Evolutionary conservation across 2,888 invertebrate genomes (phyloP).

Genomic region (Spodoptera picta): DNA sequence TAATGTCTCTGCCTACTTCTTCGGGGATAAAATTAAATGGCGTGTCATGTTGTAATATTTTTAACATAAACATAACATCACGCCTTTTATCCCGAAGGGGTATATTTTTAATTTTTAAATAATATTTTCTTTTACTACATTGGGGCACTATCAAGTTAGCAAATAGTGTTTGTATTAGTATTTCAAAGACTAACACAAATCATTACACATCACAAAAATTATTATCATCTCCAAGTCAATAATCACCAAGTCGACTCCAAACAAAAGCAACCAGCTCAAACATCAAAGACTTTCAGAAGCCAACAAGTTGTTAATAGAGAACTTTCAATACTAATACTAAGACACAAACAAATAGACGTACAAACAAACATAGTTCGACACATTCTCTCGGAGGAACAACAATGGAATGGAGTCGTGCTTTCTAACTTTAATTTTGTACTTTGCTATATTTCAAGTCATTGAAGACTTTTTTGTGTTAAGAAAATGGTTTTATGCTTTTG

Average conservation of each 20-base stretch:
- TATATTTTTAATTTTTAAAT: too few species aligned
- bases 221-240: too few species aligned
- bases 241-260: neutral
- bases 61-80: too few species aligned
- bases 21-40: too few species aligned
- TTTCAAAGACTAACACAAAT: too few species aligned
- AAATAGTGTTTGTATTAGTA: too few species aligned
- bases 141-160: too few species aligned
- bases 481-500: conserved; percentile 28
- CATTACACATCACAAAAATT: too few species aligned
- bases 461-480: conserved; percentile 27
- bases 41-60: too few species aligned
- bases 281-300: conserved; percentile 30
- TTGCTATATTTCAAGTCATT: conserved; percentile 45
- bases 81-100: too few species aligned
- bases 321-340: conserved; percentile 54
- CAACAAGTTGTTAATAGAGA: conserved; percentile 50
- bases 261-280: conserved; percentile 23
- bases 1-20: too few species aligned
- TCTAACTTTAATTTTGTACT: conserved; percentile 56
- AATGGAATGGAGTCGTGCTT: conserved; percentile 41
- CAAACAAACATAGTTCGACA: conserved; percentile 49
- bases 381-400: conserved; percentile 53
- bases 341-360: conserved; percentile 53
- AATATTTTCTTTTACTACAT: too few species aligned